Percentiles rank a stretch among this genome's conserved stretches.
phyloP scores from a whole-genome alignment of 2,797 vertebrate genomes.

The Sphaeramia orbicularis region DNA sequence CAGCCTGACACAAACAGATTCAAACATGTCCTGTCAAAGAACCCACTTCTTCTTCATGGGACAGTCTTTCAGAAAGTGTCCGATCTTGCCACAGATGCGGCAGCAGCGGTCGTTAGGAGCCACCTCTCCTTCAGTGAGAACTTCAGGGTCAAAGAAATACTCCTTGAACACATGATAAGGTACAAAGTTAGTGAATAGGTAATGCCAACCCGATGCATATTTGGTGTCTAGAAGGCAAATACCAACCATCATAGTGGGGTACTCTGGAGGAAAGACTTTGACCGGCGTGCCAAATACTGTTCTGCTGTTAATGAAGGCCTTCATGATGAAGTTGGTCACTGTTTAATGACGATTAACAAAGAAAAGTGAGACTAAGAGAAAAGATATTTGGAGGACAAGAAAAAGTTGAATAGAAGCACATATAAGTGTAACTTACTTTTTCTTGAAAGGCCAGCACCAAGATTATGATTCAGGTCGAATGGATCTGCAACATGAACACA shows the following conservation, averaged over 20 bases:
- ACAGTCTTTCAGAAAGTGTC: slow-evolving; percentile 98
- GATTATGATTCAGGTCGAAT: slow-evolving; percentile 96
- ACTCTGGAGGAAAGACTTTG: slow-evolving; percentile 87
- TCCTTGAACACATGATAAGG: slow-evolving; percentile 81
- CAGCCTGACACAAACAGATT: neutral
- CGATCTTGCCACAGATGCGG: slow-evolving; percentile 96
- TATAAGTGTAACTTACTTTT: slow-evolving; percentile 89
- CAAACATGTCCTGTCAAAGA: neutral
- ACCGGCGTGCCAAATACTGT: slow-evolving; percentile 92
- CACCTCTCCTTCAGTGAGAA: slow-evolving; percentile 93
- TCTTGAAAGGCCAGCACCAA: slow-evolving; percentile 95
- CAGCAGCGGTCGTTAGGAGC: slow-evolving; percentile 97
- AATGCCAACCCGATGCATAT: neutral
- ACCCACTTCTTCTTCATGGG: slow-evolving; percentile 93
- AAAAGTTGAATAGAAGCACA: neutral
- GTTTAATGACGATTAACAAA: slow-evolving; percentile 29
- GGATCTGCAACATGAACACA: slow-evolving; percentile 89
- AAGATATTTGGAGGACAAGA: neutral
- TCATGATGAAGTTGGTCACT: slow-evolving; percentile 99
- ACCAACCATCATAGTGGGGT: slow-evolving; percentile 91
- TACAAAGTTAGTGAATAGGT: neutral
- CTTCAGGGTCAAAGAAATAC: slow-evolving; percentile 96
- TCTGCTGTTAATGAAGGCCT: slow-evolving; percentile 96
- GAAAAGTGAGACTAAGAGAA: neutral
- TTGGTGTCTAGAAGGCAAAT: neutral